Conservation (phyloP, 2,888 invertebrate species). For the Sicus ferrugineus region DNA sequence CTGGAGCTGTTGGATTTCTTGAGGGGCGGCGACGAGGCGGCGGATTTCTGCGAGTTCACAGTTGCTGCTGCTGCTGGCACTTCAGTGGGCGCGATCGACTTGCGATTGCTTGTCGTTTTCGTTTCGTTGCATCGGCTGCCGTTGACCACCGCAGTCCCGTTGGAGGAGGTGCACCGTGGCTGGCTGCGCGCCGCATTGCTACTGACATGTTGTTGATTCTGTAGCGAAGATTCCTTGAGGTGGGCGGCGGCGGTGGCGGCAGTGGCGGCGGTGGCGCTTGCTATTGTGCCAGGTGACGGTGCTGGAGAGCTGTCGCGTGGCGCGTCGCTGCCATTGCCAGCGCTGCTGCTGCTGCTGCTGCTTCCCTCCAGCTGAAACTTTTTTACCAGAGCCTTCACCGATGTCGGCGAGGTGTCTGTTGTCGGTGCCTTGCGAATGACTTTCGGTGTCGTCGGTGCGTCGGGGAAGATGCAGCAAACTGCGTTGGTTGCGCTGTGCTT, state of each 20-base stretch:
- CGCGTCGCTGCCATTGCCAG: conserved; percentile 32
- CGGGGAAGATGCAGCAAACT: conserved; percentile 67
- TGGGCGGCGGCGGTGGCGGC: conserved; percentile 36
- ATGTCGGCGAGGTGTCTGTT: conserved; percentile 67
- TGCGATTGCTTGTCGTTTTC: conserved; percentile 13
- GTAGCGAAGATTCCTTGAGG: conserved; percentile 19
- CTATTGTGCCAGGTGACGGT: conserved; percentile 6
- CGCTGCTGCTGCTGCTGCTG: conserved; percentile 37
- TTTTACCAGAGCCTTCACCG: conserved; percentile 64
- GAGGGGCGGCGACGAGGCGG: not conserved
- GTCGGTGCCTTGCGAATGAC: conserved; percentile 71
- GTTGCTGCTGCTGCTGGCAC: not conserved
- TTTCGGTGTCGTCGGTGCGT: conserved; percentile 74
- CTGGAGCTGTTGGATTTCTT: conserved; percentile 21
- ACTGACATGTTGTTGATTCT: conserved; percentile 37
- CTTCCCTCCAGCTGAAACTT: conserved; percentile 61
- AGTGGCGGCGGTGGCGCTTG: conserved; percentile 25
- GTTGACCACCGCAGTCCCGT: conserved; percentile 10
- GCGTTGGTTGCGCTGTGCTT: conserved; percentile 32
- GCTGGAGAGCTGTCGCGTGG: conserved; percentile 36
- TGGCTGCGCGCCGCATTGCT: conserved; percentile 32
- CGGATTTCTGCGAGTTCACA: conserved; percentile 9
- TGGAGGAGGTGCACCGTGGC: conserved; percentile 19
- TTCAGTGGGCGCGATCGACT: conserved; percentile 2
- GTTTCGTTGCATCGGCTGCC: conserved; percentile 33